A percentile compares a stretch with the other conserved stretches of the same genome.
Evolutionary conservation across 2,888 invertebrate genomes (phyloP).

Genomic region (Tridacna crocea): DNA sequence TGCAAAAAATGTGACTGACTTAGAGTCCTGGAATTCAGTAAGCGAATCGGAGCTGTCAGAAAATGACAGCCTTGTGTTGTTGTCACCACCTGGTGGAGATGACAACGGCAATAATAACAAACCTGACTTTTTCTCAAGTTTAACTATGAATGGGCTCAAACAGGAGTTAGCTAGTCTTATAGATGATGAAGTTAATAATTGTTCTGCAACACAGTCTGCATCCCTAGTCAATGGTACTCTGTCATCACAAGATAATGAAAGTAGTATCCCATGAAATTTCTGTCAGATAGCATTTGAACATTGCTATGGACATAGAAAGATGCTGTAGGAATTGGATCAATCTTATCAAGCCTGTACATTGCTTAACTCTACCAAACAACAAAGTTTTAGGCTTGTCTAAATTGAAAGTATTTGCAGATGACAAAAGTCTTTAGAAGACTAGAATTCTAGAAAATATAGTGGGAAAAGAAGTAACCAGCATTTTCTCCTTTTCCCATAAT

Average conservation of each 20-base stretch:
- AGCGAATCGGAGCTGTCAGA: conserved; percentile 47
- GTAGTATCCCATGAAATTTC: neutral
- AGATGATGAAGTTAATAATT: conserved; percentile 71
- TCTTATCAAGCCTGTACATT: too few species aligned
- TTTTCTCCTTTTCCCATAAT: too few species aligned
- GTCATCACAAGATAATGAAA: neutral
- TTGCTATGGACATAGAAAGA: too few species aligned
- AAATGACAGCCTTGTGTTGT: conserved; percentile 10
- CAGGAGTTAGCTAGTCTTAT: conserved; percentile 80
- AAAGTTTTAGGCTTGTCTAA: too few species aligned
- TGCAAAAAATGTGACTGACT: conserved; percentile 30
- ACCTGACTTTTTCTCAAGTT: conserved; percentile 78
- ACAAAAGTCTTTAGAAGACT: too few species aligned
- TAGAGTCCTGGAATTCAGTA: conserved; percentile 55
- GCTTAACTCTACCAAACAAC: too few species aligned
- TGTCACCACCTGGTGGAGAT: neutral
- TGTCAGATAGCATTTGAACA: too few species aligned
- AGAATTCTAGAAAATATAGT: too few species aligned
- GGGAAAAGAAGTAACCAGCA: too few species aligned
- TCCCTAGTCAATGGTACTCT: conserved; percentile 2
- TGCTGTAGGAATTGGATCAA: too few species aligned
- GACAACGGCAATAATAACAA: conserved; percentile 51
- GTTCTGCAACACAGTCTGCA: conserved; percentile 15
- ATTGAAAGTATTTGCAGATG: too few species aligned
- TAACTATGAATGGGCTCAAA: conserved; percentile 80